Percentiles rank a stretch among this genome's conserved stretches.
Conservation (phyloP, 2,797 vertebrate genomes). For the Crocodylus rhombifer region DNA sequence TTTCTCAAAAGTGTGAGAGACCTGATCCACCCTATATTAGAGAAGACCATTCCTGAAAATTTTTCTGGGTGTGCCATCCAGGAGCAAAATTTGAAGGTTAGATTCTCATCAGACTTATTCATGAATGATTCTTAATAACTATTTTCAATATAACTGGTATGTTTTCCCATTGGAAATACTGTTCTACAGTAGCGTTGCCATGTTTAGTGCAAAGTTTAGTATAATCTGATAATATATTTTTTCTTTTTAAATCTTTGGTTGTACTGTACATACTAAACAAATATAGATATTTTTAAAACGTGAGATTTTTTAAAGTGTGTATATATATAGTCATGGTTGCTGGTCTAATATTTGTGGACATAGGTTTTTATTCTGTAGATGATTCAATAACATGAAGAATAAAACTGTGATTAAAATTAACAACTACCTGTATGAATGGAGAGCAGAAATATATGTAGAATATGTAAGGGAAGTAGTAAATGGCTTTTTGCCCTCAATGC, state of each 20-base stretch:
- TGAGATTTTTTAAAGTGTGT: slow-evolving; percentile 9
- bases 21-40: not conserved
- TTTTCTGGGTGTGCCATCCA: not conserved
- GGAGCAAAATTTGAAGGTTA: not conserved
- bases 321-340: not conserved
- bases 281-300: not conserved
- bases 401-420: slow-evolving; percentile 9
- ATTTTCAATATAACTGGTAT: not conserved
- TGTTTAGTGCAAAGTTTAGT: not conserved
- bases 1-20: not conserved
- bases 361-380: not conserved
- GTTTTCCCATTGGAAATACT: not conserved
- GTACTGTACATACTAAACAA: not conserved
- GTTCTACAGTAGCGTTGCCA: not conserved
- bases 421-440: not conserved
- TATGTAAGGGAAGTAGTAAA: slow-evolving; percentile 7
- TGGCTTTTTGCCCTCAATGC: not conserved
- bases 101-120: not conserved
- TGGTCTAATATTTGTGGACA: not conserved
- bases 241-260: not conserved
- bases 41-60: fast-evolving
- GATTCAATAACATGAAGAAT: slow-evolving; percentile 21
- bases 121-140: not conserved
- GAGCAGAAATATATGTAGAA: not conserved
- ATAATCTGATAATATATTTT: not conserved